phyloP scores from a whole-genome alignment of 2,113 vertebrate species.

The Typhlomys cinereus region DNA sequence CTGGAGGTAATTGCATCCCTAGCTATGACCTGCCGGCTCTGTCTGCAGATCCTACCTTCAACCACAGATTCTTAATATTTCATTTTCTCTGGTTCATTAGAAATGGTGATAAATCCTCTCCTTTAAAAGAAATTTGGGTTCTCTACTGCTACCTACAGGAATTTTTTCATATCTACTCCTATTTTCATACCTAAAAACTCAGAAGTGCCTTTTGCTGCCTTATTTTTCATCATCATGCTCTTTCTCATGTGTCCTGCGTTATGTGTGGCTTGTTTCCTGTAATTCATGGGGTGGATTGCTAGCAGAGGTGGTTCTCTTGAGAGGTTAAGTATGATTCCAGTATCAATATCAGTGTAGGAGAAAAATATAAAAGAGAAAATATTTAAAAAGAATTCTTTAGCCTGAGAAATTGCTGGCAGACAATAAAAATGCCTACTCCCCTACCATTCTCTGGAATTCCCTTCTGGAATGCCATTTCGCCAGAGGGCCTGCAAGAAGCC shows the following conservation, averaged over 20 bases:
- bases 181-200: neutral
- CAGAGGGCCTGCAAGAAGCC: too few species aligned
- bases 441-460: too few species aligned
- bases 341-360: too few species aligned
- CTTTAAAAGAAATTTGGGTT: neutral
- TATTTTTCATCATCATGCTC: neutral
- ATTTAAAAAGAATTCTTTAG: too few species aligned
- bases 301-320: neutral
- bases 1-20: neutral
- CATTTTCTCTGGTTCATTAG: neutral
- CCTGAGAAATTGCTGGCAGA: too few species aligned
- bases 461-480: too few species aligned
- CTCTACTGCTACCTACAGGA: neutral
- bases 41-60: neutral
- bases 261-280: neutral
- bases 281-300: neutral
- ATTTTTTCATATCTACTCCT: neutral
- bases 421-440: too few species aligned
- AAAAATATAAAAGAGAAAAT: too few species aligned
- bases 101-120: neutral
- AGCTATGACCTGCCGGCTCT: neutral
- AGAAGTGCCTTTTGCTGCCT: neutral
- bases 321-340: neutral
- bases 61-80: neutral
- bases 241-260: neutral